Conservation (phyloP, 2,888 invertebrate genomes). For the Dolomedes plantarius region DNA sequence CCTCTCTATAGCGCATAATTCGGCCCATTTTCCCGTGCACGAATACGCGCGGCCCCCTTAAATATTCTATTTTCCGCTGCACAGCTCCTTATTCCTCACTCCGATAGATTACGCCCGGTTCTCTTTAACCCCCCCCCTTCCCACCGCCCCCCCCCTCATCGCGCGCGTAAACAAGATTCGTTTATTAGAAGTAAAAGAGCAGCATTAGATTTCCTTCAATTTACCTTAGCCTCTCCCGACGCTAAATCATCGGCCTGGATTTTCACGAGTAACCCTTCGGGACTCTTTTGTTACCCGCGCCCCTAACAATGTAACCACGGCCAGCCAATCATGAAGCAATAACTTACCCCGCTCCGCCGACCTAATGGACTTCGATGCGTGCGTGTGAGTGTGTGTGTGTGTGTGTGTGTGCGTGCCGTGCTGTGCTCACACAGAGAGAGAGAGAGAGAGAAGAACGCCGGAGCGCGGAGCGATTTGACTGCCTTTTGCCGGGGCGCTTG, state of each 20-base stretch:
- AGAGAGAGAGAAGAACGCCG: constrained; percentile 5
- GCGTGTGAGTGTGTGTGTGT: not conserved
- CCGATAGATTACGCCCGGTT: constrained; percentile 37
- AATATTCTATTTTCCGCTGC: constrained; percentile 58
- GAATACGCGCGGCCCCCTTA: constrained; percentile 32
- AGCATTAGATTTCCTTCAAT: constrained; percentile 69
- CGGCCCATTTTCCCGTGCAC: not conserved
- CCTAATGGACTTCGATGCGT: constrained; percentile 66
- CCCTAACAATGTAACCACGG: constrained; percentile 70
- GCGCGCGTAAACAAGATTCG: constrained; percentile 60
- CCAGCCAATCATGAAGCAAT: constrained; percentile 71
- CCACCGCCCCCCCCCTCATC: not conserved
- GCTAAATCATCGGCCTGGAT: constrained; percentile 67
- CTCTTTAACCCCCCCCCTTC: not conserved
- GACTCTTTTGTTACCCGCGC: constrained; percentile 70
- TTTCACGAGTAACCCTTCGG: constrained; percentile 63
- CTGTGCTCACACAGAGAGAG: too few relatives aligned
- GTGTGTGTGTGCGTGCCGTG: not conserved
- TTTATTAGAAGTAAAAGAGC: constrained; percentile 69
- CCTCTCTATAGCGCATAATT: not conserved
- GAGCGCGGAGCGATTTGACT: constrained; percentile 37
- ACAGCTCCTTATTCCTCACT: constrained; percentile 32
- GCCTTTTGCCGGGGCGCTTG: constrained; percentile 33
- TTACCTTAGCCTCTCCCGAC: constrained; percentile 56
- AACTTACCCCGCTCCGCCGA: constrained; percentile 69